phyloP scores from a whole-genome alignment of 92 coral and sea anemone species.

The Palythoa grandiflora region DNA sequence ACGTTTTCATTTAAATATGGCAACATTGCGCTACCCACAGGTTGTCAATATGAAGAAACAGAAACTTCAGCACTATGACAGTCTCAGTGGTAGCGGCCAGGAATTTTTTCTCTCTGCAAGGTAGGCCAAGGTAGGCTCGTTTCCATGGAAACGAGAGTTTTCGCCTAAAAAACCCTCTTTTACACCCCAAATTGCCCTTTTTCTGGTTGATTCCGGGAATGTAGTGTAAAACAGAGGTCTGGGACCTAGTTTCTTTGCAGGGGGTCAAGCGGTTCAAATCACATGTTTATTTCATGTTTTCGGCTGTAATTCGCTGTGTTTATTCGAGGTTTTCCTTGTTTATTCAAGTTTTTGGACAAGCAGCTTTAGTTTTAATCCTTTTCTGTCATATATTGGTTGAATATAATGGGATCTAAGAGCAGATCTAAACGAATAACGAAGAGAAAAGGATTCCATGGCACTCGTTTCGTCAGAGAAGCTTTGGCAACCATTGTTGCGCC shows the following conservation, averaged over 20 bases:
- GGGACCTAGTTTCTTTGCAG: constrained; percentile 17
- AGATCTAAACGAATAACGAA: constrained; percentile 18
- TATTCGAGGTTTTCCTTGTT: constrained; percentile 1
- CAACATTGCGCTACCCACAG: no score
- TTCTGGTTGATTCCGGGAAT: neutral
- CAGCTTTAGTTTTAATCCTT: neutral
- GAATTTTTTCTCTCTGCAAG: no score
- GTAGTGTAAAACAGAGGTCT: neutral
- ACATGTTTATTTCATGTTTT: constrained; percentile 4
- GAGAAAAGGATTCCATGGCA: constrained; percentile 27
- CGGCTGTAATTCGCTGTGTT: neutral
- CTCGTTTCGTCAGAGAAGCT: neutral
- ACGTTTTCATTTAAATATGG: no score
- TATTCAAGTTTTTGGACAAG: neutral
- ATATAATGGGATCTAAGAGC: constrained; percentile 17
- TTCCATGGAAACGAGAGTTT: constrained; percentile 23
- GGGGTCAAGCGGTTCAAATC: constrained; percentile 1
- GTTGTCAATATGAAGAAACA: no score
- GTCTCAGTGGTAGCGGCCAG: no score
- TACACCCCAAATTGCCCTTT: constrained; percentile 14
- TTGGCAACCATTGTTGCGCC: no score
- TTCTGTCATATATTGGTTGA: neutral
- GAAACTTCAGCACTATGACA: no score
- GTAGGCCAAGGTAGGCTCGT: neutral
- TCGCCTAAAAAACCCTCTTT: neutral